Base-by-base conservation (phyloP, 2,888 invertebrate genomes). In the Taphrorychus bicolor region DNA sequence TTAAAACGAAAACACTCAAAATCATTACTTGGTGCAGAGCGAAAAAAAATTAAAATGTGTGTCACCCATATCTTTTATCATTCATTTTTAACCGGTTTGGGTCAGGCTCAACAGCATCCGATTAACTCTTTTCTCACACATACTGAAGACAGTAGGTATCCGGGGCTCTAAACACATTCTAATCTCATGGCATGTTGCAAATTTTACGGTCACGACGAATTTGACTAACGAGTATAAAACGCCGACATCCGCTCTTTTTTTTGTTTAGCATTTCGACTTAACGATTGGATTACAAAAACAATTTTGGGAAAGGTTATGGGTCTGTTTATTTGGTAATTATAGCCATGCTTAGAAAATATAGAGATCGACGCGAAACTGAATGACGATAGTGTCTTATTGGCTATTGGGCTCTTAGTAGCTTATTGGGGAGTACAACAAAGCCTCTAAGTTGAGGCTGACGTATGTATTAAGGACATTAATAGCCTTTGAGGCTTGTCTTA, bases 221-320 rank as follows among this genome's bases (percentile, higher is more conserved):
- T 32, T 32, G 32, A 32, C 32, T 32, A 32, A 32, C 32, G 32
- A 40, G 32, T 21, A 60, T 52, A 51, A 60, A 60, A 60, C 21
- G 52, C 52, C 60, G 21, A 52, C 60, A 60, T 60, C 60, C 60
- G 60, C 22, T 59, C 24, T 41, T 60, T 60, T 60, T 60, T 60
- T 11, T 9, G 7, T 32, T 11, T 11, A 11, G 11, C 32, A 32
- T 32, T 11, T 32, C 32, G 11, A 32, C 32, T 11, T 32, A 32
- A 32, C 11, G 32, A 32, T 32, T 32, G 11, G 9, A 32, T 11
- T 32, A 32, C 32, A 32, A 32, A 32, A 32, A 32, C 32, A 32
- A 32, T 32, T 32, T 32, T 32, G 60, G 19, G 60, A 52, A 60
- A 60, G 60, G 60, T 60, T 60, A 60, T 60, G 60, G 60, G 52